Evolutionary conservation across 2,113 vertebrate genomes (phyloP).

Genomic region (Oreochromis niloticus): DNA sequence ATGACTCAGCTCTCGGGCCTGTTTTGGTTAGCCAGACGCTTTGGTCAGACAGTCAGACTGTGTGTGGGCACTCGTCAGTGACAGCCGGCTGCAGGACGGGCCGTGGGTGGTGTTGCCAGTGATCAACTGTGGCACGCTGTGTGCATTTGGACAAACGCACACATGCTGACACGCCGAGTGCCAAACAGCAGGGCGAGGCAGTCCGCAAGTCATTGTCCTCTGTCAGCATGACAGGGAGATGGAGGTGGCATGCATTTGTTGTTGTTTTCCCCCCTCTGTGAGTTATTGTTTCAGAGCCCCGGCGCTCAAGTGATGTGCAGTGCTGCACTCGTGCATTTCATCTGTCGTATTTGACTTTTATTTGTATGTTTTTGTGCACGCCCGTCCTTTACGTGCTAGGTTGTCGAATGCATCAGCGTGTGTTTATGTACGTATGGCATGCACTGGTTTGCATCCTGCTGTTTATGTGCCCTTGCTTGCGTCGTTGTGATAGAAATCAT

Average conservation of each 20-base stretch:
- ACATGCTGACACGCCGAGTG: constrained; percentile 43
- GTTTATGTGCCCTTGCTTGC: neutral
- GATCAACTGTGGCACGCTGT: constrained; percentile 25
- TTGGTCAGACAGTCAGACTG: constrained; percentile 49
- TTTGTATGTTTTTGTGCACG: neutral
- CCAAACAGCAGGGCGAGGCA: constrained; percentile 40
- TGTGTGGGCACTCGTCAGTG: constrained; percentile 23
- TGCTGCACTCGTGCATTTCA: neutral
- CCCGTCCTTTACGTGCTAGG: neutral
- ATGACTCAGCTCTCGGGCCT: constrained; percentile 45
- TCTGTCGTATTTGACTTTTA: neutral
- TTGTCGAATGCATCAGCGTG: neutral
- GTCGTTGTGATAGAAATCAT: neutral
- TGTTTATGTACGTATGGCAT: neutral
- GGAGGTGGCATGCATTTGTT: neutral
- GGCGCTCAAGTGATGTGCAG: neutral
- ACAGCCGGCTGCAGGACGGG: constrained; percentile 33
- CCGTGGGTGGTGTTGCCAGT: constrained; percentile 26
- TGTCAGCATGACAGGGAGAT: constrained; percentile 15
- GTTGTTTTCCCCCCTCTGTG: neutral
- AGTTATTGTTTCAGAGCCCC: neutral
- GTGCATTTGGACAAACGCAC: constrained; percentile 17
- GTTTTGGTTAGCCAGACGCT: constrained; percentile 29
- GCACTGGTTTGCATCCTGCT: neutral
- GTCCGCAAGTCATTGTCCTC: constrained; percentile 25